Base-by-base conservation (phyloP, 2,888 invertebrate species). In the Zootermopsis nevadensis region DNA sequence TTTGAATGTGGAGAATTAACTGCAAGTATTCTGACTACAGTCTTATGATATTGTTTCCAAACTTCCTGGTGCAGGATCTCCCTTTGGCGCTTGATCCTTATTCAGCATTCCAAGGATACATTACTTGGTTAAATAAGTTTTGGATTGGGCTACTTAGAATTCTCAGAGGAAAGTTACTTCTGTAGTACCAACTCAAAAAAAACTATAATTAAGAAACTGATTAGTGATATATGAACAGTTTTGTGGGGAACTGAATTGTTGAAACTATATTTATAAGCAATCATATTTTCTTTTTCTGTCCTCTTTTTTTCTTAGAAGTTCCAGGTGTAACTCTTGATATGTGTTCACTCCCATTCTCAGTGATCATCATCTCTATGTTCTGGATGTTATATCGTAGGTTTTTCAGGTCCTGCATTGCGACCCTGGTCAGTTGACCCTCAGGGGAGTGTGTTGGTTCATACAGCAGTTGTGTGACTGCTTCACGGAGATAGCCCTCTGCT, bases 381-480 rank as follows among this genome's bases (percentile, higher is more conserved):
- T 74, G 82, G 33, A 83, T 80, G 48, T 42, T 82, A 10, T 31
- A 27, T 4, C 84, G 74, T 35, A 84, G 77, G 7, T 53, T 42
- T 31, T 81, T 79, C 22, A 84, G 66, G 31, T 84, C 84, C 77
- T 92, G 90, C 83, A 89, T 89, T 0, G 94, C 94, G 22, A 92
- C 92, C 80, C 89, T 88, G 0, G 93, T 94, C 4, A 93, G 91
- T 86, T 93, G 92, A 8, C 95, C 94, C 87, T 96, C 96, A 0
- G 93, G 91, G 0, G 95, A 94, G 77, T 93, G 92, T 15, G 91
- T 87, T 84, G 95, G 94, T 88, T 96, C 96, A 66, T 94, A 89
- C 85, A 89, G 89, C 7, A 96, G 90, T 86, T 96, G 95, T 66
- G 89, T 90, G 0, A 92, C 92, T 0, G 95, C 92, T 87, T 95